A percentile compares a stretch with the other conserved stretches of the same genome.
These are phyloP conservation scores for Halcyon malimbica DNA, from an alignment of 2,113 vertebrate species.

Conservation along the genomic window DNA sequence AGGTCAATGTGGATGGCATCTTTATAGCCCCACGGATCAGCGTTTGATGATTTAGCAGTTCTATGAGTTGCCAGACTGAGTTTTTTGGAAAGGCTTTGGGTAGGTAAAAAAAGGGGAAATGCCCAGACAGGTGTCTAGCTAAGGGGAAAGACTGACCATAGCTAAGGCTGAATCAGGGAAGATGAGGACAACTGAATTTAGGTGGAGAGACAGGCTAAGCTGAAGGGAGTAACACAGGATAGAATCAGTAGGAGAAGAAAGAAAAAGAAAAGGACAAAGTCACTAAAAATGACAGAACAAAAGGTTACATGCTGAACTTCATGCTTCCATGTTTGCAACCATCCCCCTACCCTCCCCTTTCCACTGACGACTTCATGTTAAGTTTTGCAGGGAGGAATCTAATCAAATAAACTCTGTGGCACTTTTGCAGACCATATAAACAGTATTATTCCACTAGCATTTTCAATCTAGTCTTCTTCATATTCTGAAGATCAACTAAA, in stretches of 20 bases:
- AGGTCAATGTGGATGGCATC: constrained; percentile 54
- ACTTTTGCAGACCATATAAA: not conserved
- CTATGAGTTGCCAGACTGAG: not conserved
- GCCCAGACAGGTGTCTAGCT: constrained; percentile 4
- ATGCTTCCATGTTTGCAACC: not conserved
- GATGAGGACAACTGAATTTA: constrained; percentile 21
- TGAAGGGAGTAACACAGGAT: constrained; percentile 51
- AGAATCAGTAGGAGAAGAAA: constrained; percentile 53
- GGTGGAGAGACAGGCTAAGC: not conserved
- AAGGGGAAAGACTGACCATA: not conserved
- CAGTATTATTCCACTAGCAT: not conserved
- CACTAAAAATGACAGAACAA: constrained; percentile 43
- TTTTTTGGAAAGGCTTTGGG: constrained; percentile 27
- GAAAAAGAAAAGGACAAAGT: constrained; percentile 64
- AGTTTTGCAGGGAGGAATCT: not conserved
- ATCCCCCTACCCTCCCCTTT: not conserved
- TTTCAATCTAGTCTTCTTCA: not conserved
- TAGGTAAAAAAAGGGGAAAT: constrained; percentile 7
- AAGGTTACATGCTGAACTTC: constrained; percentile 45
- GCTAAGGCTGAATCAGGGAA: constrained; percentile 16
- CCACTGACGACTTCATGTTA: not conserved
- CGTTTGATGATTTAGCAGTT: constrained; percentile 29
- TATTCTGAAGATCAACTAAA: not conserved
- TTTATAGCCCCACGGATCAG: constrained; percentile 50
- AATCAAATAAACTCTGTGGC: not conserved